Evolutionary conservation across 2,888 invertebrate species (phyloP).

Genomic region (Ramazzottius varieornatus): DNA sequence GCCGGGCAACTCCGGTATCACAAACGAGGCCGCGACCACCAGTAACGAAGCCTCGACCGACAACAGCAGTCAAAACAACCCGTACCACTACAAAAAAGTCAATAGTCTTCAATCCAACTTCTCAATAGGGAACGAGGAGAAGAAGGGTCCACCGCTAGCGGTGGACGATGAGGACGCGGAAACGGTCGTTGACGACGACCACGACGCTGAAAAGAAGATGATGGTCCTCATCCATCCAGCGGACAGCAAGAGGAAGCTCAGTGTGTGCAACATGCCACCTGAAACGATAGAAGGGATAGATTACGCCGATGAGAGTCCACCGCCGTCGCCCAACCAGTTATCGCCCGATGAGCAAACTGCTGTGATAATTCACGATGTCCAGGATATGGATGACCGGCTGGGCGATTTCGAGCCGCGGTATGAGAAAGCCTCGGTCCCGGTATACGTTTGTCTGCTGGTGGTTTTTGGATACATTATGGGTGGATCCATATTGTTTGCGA

Average conservation of each 20-base stretch:
- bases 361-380: slow-evolving; percentile 25
- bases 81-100: background rate
- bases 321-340: background rate
- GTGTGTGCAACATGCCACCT: slow-evolving; percentile 2
- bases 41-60: background rate
- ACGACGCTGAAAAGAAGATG: background rate
- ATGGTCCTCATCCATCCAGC: background rate
- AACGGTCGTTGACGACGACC: background rate
- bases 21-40: background rate
- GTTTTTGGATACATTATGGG: slow-evolving; percentile 67
- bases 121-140: background rate
- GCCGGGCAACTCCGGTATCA: background rate
- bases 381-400: slow-evolving; percentile 24
- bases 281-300: slow-evolving; percentile 1
- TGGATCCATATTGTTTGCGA: slow-evolving; percentile 55
- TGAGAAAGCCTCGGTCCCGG: slow-evolving; percentile 19
- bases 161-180: background rate
- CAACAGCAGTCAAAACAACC: background rate
- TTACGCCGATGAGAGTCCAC: background rate
- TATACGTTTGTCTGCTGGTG: slow-evolving; percentile 55
- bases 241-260: background rate
- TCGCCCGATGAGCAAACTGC: background rate
- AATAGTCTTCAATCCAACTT: background rate
- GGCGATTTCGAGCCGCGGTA: slow-evolving; percentile 8
- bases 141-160: background rate